Base-by-base conservation (phyloP, 2,888 invertebrate genomes). In the Brachypterus glaber region DNA sequence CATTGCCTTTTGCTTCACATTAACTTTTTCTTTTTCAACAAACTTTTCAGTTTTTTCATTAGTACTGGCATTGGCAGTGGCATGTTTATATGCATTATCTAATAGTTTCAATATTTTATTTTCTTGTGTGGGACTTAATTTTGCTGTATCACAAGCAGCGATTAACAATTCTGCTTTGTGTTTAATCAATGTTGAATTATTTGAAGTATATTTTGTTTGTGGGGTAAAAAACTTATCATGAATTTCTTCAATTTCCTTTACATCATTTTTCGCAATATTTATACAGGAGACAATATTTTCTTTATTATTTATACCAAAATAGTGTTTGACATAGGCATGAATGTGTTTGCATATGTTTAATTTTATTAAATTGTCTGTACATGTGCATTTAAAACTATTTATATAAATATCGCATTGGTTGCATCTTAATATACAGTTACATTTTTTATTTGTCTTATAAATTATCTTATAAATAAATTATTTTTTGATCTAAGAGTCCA, bases 301-400 rank as follows among this genome's bases (percentile, higher is more conserved):
- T n/a, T n/a, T n/a, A n/a, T n/a, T n/a, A n/a, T n/a, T n/a, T n/a
- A n/a, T n/a, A n/a, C n/a, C n/a, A n/a, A n/a, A n/a, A n/a, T n/a
- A n/a, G n/a, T n/a, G n/a, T n/a, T n/a, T n/a, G n/a, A n/a, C n/a
- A n/a, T n/a, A 16, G 18, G 36, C 36, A 30, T 36, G 36, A 30
- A 38, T 39, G 31, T 39, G 39, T 31, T 39, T 34, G 24, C 39
- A 39, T 29, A 39, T 39, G 18, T 39, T 39, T 9, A 39, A 18
- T 24, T 39, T 35, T 5, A 39, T 34, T n/a, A 34, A 26, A 26
- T 40, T 40, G 25, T 35, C 40, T 9, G n/a, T 30, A 31, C 35
- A 39, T 8, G 39, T 24, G 17, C 39, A 39, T 17, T 21, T 13
- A 25, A 30, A 39, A 9, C 18, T 35, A 35, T 39, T 34, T 11